Base-by-base conservation (phyloP, 2,888 invertebrate genomes). In the Callosobruchus maculatus region DNA sequence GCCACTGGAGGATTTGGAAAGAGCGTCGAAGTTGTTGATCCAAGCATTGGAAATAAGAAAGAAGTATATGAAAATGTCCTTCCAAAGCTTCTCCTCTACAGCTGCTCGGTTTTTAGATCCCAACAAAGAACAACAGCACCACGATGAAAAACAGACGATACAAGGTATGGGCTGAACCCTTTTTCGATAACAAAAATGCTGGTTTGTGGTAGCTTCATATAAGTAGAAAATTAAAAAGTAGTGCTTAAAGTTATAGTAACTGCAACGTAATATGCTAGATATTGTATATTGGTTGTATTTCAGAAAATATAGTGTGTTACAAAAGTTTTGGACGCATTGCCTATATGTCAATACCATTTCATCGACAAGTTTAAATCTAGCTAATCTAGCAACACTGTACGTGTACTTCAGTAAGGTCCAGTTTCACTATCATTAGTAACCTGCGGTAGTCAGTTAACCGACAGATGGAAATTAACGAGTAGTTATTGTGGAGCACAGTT, bases 1-100 rank as follows among this genome's bases (percentile, higher is more conserved):
- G 0, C 98, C 98, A 0, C 88, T 97, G 81, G 98, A 98, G 86
- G 99, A 99, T 87, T 89, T 99, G 81, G 95, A 96, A 84, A 92
- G 92, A 78, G 98, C 98, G 0, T 97, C 98, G 0, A 93, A 94
- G 68, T 92, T 95, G 84, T 88, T 99, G 74, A 94, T 97, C 22
- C 94, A 97, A 84, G 97, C 98, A 0, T 88, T 99, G 83, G 93
- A 95, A 81, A 92, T 99, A 80, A 91, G 99, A 75, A 94, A 97
- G 86, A 93, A 93, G 74, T 99, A 99, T 88, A 98, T 98, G 98
- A 92, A 92, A 79, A 91, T 95, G 87, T 96, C 97, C 0, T 91
- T 92, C 80, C 98, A 98, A 88, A 92, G 91, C 78, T 98, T 95
- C 87, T 94, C 95, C 2, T 90, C 91, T 30, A 95, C 96, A 79